phyloP scores from a whole-genome alignment of 2,113 vertebrate species.

The Prunella himalayana region DNA sequence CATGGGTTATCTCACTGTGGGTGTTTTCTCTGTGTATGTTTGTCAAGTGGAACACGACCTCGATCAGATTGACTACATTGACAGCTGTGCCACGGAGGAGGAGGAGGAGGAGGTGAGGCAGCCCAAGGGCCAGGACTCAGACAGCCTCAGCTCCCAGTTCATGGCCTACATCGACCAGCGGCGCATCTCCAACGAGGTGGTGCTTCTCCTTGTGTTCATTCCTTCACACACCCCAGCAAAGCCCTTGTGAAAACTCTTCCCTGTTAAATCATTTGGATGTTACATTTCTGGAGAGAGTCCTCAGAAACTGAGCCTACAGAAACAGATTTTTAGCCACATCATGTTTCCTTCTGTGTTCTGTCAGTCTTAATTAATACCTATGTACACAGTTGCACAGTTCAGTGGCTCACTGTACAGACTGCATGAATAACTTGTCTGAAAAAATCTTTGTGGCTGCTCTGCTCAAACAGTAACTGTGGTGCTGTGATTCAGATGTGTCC shows the following conservation, averaged over 20 bases:
- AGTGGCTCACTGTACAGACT: neutral
- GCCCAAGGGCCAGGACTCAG: slow-evolving; percentile 64
- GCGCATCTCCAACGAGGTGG: slow-evolving; percentile 80
- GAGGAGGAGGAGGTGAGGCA: slow-evolving; percentile 81
- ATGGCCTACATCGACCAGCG: slow-evolving; percentile 86
- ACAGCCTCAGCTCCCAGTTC: slow-evolving; percentile 87
- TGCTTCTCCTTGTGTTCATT: neutral
- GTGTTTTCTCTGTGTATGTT: neutral
- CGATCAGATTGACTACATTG: slow-evolving; percentile 89
- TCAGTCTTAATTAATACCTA: neutral
- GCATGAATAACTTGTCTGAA: neutral
- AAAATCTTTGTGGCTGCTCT: neutral
- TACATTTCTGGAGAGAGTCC: neutral
- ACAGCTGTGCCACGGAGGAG: slow-evolving; percentile 82
- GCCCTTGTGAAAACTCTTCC: neutral
- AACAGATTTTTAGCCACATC: neutral
- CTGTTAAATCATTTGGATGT: neutral
- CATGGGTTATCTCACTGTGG: neutral
- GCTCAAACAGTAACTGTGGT: neutral
- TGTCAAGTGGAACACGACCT: slow-evolving; percentile 81
- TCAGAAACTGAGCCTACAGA: neutral
- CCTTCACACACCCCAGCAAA: neutral
- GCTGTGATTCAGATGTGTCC: neutral
- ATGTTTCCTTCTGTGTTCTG: neutral
- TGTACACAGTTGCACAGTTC: neutral